Base-by-base conservation (phyloP, 92 coral and sea anemone species). In the Isaurus tuberculatus region DNA sequence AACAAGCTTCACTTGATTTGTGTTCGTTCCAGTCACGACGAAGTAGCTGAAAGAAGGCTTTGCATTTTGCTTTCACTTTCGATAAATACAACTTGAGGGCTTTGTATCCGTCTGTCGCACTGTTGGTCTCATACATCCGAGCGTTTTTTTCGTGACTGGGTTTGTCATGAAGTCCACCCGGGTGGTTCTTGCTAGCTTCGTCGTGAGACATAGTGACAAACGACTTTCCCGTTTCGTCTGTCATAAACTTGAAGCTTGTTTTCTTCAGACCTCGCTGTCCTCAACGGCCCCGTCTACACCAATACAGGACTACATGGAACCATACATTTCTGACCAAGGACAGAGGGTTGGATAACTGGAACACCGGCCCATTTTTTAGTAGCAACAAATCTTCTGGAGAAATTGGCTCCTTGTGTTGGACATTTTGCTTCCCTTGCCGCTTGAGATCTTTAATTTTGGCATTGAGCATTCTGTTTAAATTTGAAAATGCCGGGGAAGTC, bases 1-100 rank as follows among this genome's bases (percentile, higher is more conserved):
- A 49, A 17, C 20, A 49, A 49, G 57, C 15, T n/a, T 49, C 57
- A 14, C 1, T 49, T 49, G 57, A 49, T 15, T 17, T 33, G n/a
- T 75, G 31, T 61, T 66, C 34, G 25, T 44, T 55, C 91, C 93
- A 79, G 65, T 88, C 70, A 36, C 90, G 86, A 44, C 68, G 74
- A 15, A 90, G 93, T 36, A 74, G 79, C 67, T 86, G 93, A 79
- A 81, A 85, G 4, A 90, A 49, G n/a, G 91, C 91, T 57, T 86
- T 72, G 55, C 91, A 87, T 19, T 71, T 79, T 19, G 84, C 91
- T 53, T 90, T 84, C 8, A 84, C 14, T 75, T 88, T 88, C 9
- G 87, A 55, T n/a, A 84, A n/a, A 49, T 72, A 87, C 48, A 91
- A 46, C 69, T 71, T 42, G 58, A 90, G 75, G 31, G 88, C 86